Evolutionary conservation across 2,888 invertebrate genomes (phyloP).

Genomic region (Smittia sp.): DNA sequence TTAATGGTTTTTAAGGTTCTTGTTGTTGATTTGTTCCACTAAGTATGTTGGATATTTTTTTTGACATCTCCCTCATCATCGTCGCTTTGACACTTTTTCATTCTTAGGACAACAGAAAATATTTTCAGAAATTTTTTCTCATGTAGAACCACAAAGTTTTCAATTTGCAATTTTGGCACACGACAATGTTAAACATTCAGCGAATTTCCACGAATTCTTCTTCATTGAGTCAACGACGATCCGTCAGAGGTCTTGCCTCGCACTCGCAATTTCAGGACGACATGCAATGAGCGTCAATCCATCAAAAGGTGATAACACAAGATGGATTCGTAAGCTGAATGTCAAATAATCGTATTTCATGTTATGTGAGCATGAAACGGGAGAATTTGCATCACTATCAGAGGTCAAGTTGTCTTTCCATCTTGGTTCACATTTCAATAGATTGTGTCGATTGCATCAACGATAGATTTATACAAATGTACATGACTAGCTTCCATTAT

Average conservation of each 20-base stretch:
- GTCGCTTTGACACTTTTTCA: background rate
- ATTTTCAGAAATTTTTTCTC: conserved; percentile 11
- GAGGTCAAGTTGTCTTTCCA: conserved; percentile 29
- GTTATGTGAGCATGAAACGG: conserved; percentile 3
- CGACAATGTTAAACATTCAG: background rate
- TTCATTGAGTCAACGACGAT: conserved; percentile 8
- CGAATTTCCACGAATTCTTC: background rate
- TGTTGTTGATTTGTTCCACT: background rate
- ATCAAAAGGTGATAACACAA: background rate
- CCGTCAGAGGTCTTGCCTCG: too few relatives aligned
- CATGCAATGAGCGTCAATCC: background rate
- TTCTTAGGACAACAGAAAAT: background rate
- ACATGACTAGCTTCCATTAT: too few relatives aligned
- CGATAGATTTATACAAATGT: background rate
- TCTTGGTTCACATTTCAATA: background rate
- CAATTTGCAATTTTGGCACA: background rate
- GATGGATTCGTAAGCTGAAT: too few relatives aligned
- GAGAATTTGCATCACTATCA: conserved; percentile 29
- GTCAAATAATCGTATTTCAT: too few relatives aligned
- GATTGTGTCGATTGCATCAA: background rate
- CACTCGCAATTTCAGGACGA: background rate
- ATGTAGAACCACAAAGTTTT: conserved; percentile 6
- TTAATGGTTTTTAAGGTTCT: background rate
- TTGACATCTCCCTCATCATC: conserved; percentile 11
- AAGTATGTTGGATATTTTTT: background rate